Conservation (phyloP, 2,888 invertebrate genomes). For the Bembecia ichneumoniformis region DNA sequence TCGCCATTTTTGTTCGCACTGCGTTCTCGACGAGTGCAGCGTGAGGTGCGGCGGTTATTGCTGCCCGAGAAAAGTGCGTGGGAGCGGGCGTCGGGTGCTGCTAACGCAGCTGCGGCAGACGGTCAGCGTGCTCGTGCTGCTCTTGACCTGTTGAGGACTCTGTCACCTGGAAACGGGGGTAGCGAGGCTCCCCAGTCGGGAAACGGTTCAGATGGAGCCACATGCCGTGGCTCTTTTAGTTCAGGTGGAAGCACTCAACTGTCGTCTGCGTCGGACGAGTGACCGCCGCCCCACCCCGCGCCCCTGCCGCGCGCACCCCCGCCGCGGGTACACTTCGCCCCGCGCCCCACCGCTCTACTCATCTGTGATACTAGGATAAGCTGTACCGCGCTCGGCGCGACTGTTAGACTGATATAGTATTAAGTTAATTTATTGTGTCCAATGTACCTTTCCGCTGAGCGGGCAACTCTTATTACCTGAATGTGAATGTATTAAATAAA, state of each 20-base stretch:
- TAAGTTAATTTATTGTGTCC: constrained; percentile 69
- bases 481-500: constrained; percentile 47
- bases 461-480: constrained; percentile 64
- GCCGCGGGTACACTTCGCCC: constrained; percentile 49
- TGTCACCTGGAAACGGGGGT: constrained; percentile 56
- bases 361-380: constrained; percentile 71
- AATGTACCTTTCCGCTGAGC: constrained; percentile 70
- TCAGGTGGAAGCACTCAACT: constrained; percentile 76
- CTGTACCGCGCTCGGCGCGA: constrained; percentile 63
- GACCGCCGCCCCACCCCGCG: constrained; percentile 42
- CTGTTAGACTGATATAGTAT: constrained; percentile 68
- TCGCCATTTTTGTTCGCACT: constrained; percentile 85
- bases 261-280: constrained; percentile 75
- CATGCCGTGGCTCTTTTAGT: constrained; percentile 75
- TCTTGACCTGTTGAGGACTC: constrained; percentile 50
- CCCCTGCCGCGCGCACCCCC: constrained; percentile 22
- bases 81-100: constrained; percentile 68
- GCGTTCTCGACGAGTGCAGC: constrained; percentile 77
- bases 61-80: constrained; percentile 61
- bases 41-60: constrained; percentile 54
- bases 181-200: constrained; percentile 35
- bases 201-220: constrained; percentile 65
- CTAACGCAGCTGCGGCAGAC: constrained; percentile 69
- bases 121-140: constrained; percentile 63
- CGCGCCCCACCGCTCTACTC: constrained; percentile 69